Conservation (phyloP, 2,113 vertebrate species). For the Cinclus mexicanus region DNA sequence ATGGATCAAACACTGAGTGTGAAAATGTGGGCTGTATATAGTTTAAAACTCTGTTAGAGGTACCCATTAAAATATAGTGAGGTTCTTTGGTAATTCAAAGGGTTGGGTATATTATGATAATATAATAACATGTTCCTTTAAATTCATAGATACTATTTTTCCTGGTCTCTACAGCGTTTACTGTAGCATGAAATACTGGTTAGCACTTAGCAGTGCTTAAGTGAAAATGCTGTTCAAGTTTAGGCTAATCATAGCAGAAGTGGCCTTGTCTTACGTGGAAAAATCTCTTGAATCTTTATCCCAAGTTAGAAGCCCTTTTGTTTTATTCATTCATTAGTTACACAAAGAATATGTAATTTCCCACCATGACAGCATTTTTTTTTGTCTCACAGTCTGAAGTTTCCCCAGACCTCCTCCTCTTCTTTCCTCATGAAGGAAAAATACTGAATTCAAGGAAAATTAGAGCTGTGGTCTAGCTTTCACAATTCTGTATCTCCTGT, state of each 20-base stretch:
- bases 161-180: neutral
- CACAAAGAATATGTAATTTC: neutral
- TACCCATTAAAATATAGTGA: neutral
- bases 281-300: neutral
- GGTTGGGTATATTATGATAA: neutral
- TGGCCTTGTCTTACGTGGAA: neutral
- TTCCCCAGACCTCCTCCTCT: neutral
- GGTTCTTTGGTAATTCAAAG: neutral
- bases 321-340: neutral
- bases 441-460: neutral
- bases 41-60: neutral
- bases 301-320: neutral
- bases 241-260: neutral
- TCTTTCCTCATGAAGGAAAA: neutral
- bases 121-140: neutral
- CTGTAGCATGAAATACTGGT: neutral
- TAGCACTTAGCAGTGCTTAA: neutral
- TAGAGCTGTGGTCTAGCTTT: constrained; percentile 2
- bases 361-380: neutral
- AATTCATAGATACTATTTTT: neutral
- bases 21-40: neutral
- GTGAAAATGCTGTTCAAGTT: neutral
- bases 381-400: neutral
- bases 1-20: neutral
- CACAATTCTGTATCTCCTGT: neutral